These are phyloP conservation scores for Mythimna lalbum DNA, from an alignment of 2,888 invertebrate species.

Conservation along the genomic window DNA sequence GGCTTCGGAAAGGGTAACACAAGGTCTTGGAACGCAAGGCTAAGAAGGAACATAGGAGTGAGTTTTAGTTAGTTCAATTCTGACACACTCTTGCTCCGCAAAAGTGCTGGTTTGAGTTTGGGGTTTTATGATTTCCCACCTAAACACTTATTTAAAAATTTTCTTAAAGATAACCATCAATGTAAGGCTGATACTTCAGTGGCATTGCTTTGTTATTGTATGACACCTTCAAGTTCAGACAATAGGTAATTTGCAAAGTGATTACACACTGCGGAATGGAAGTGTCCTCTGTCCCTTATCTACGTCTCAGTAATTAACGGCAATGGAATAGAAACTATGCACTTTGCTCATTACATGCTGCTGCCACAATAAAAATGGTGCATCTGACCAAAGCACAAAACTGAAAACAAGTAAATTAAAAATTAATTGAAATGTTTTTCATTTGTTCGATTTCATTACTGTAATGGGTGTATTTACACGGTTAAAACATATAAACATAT, in stretches of 20 bases:
- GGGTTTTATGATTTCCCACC: too few relatives aligned
- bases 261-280: background rate
- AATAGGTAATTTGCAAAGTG: slow-evolving; percentile 12
- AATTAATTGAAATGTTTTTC: background rate
- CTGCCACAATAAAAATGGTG: background rate
- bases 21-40: too few relatives aligned
- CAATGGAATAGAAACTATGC: slow-evolving; percentile 21
- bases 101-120: too few relatives aligned
- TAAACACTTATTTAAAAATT: too few relatives aligned
- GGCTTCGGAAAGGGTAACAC: too few relatives aligned
- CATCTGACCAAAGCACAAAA: background rate
- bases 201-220: slow-evolving; percentile 11
- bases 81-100: too few relatives aligned
- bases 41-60: too few relatives aligned
- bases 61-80: too few relatives aligned
- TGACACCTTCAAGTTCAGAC: slow-evolving; percentile 10
- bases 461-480: too few relatives aligned
- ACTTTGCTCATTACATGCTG: background rate
- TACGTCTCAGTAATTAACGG: slow-evolving; percentile 9
- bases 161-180: background rate
- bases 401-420: background rate
- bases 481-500: background rate
- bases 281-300: slow-evolving; percentile 17
- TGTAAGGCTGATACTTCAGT: background rate
- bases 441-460: background rate